These are phyloP conservation scores for Poeciliopsis turrubarensis DNA, from an alignment of 2,113 vertebrate genomes.

Conservation along the genomic window DNA sequence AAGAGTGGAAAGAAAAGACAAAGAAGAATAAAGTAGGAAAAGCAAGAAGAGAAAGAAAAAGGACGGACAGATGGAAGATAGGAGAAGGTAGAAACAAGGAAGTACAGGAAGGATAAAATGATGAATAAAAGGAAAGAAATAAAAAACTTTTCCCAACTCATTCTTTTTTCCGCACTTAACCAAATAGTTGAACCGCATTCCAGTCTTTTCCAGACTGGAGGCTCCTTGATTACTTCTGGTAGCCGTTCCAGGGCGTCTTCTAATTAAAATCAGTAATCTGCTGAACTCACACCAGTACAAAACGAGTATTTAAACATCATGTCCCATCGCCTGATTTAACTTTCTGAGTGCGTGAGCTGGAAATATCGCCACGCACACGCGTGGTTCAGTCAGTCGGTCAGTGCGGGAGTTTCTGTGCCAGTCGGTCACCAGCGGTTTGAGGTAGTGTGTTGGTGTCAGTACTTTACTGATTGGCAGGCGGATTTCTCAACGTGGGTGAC, in stretches of 20 bases:
- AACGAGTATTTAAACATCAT: slow-evolving; percentile 11
- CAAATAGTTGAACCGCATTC: too few species aligned
- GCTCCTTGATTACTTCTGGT: not conserved
- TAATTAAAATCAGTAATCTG: not conserved
- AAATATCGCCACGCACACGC: slow-evolving; percentile 10
- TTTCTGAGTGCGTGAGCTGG: slow-evolving; percentile 24
- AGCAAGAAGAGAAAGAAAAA: too few species aligned
- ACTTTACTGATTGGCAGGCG: slow-evolving; percentile 76
- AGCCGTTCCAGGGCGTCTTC: not conserved
- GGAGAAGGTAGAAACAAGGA: too few species aligned
- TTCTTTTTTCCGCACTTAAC: too few species aligned
- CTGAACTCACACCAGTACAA: not conserved
- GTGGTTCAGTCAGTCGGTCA: slow-evolving; percentile 43
- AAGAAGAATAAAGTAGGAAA: too few species aligned
- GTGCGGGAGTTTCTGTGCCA: slow-evolving; percentile 63
- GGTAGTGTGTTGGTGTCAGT: slow-evolving; percentile 85
- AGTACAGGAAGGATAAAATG: too few species aligned
- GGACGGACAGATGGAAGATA: too few species aligned
- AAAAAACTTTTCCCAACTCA: too few species aligned
- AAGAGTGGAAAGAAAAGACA: too few species aligned
- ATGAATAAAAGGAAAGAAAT: too few species aligned
- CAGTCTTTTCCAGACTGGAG: not conserved
- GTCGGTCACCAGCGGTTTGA: slow-evolving; percentile 75
- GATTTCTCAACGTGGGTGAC: slow-evolving; percentile 64
- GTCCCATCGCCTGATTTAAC: not conserved